Evolutionary conservation across 2,888 invertebrate species (phyloP).

Genomic region (Rhyacophila evoluta): DNA sequence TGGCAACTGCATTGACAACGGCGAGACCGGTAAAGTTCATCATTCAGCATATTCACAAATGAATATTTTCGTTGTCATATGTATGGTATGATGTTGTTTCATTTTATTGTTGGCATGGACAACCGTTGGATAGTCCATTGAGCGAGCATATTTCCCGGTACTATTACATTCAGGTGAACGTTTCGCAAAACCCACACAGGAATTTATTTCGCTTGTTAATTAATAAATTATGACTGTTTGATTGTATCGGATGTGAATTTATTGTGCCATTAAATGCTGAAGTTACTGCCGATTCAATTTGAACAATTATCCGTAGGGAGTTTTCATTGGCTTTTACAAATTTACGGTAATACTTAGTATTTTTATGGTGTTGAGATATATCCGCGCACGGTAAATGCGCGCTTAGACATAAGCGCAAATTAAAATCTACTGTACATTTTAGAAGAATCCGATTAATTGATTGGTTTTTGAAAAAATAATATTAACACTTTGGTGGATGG

Average conservation of each 20-base stretch:
- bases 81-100: not conserved
- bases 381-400: too few species aligned
- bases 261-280: not conserved
- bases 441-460: too few species aligned
- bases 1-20: slow-evolving; percentile 47
- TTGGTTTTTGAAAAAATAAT: too few species aligned
- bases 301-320: too few species aligned
- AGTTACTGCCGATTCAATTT: too few species aligned
- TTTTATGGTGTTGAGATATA: too few species aligned
- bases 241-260: not conserved
- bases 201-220: slow-evolving; percentile 2
- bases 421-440: too few species aligned
- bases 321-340: too few species aligned
- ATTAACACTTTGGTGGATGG: too few species aligned
- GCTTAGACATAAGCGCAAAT: too few species aligned
- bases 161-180: not conserved
- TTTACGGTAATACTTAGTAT: too few species aligned
- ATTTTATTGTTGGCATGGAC: not conserved
- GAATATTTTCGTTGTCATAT: not conserved
- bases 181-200: slow-evolving; percentile 5
- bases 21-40: slow-evolving; percentile 36
- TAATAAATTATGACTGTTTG: slow-evolving; percentile 12
- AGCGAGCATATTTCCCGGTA: not conserved
- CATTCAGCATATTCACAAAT: not conserved
- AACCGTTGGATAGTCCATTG: not conserved